A percentile compares a stretch with the other conserved stretches of the same genome.
Conservation (phyloP, 2,797 vertebrate genomes). For the Pseudochromis fuscus region DNA sequence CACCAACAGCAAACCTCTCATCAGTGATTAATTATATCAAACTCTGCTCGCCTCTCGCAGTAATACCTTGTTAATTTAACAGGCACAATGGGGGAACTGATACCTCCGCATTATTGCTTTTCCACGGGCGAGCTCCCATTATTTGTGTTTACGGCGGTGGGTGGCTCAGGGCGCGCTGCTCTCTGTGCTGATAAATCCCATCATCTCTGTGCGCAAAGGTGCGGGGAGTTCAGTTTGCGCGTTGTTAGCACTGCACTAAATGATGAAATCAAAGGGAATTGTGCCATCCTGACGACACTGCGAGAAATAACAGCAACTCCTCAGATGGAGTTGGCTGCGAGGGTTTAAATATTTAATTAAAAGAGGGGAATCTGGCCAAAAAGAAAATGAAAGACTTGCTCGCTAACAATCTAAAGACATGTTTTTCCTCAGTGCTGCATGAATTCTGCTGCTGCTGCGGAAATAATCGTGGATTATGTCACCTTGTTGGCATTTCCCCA, state of each 20-base stretch:
- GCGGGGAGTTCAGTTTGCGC: neutral
- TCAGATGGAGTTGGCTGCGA: slow-evolving; percentile 26
- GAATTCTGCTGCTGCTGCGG: slow-evolving; percentile 28
- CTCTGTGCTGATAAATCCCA: slow-evolving; percentile 45
- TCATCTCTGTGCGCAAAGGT: slow-evolving; percentile 52
- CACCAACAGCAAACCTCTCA: slow-evolving; percentile 28
- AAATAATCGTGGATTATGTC: slow-evolving; percentile 35
- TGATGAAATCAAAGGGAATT: slow-evolving; percentile 70
- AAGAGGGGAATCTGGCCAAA: neutral
- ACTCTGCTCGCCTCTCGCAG: slow-evolving; percentile 29
- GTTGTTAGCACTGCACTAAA: slow-evolving; percentile 30
- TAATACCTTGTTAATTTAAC: slow-evolving; percentile 40
- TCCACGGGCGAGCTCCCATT: slow-evolving; percentile 13
- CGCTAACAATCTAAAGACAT: neutral
- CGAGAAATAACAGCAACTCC: slow-evolving; percentile 55
- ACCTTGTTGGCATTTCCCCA: slow-evolving; percentile 21
- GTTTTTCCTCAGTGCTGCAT: neutral
- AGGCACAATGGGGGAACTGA: slow-evolving; percentile 41
- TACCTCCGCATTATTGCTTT: slow-evolving; percentile 15
- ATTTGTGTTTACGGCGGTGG: slow-evolving; percentile 24
- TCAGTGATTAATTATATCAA: slow-evolving; percentile 51
- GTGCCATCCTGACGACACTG: slow-evolving; percentile 65
- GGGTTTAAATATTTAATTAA: slow-evolving; percentile 41
- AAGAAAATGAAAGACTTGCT: slow-evolving; percentile 12
- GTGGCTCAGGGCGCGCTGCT: slow-evolving; percentile 3